Percentiles rank a stretch among this genome's conserved stretches.
These are phyloP conservation scores for Phataginus tricuspis DNA, from an alignment of 2,797 vertebrate species.

Conservation along the genomic window DNA sequence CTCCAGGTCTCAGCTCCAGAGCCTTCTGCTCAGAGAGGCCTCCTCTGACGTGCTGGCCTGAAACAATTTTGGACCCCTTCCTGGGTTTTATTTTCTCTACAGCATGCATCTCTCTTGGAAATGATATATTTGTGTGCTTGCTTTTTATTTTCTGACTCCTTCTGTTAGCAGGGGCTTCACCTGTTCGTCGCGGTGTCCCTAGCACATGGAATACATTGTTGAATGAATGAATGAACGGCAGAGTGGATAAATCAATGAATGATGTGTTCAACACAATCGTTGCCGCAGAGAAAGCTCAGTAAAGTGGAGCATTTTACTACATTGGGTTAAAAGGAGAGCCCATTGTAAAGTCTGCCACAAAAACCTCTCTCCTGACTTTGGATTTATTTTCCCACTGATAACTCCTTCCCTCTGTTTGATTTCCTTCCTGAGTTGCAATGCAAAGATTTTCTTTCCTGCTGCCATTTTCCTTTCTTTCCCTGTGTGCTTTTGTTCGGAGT, in stretches of 20 bases:
- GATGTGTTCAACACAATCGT: background rate
- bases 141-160: background rate
- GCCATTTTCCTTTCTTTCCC: slow-evolving; percentile 3
- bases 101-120: background rate
- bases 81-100: background rate
- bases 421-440: background rate
- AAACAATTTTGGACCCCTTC: background rate
- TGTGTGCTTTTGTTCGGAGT: background rate
- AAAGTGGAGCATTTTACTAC: background rate
- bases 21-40: background rate
- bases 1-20: background rate
- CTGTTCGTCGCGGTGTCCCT: background rate
- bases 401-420: background rate
- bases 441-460: background rate
- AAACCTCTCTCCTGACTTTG: background rate
- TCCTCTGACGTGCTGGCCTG: background rate
- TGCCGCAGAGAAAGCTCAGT: background rate
- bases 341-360: background rate
- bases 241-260: background rate
- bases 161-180: background rate
- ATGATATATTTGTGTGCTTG: fast-evolving
- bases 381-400: background rate
- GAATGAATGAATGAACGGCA: background rate
- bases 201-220: background rate
- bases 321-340: background rate